phyloP scores from a whole-genome alignment of 2,113 vertebrate species.

The Lepisosteus osseus region DNA sequence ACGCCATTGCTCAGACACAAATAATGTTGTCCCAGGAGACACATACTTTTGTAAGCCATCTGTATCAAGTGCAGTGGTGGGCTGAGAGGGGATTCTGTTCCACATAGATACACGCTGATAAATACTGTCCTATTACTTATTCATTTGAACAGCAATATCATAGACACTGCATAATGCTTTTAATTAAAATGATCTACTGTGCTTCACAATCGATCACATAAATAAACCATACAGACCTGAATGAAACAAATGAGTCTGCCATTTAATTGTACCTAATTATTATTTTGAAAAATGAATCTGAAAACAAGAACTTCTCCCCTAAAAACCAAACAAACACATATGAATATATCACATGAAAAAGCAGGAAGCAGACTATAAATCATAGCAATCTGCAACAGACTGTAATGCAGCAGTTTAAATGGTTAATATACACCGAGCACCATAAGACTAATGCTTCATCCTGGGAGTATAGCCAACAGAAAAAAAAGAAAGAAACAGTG shows the following conservation, averaged over 20 bases:
- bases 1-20: conserved; percentile 32
- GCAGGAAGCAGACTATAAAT: conserved; percentile 58
- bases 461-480: too few species aligned
- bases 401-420: conserved; percentile 16
- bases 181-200: conserved; percentile 57
- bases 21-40: conserved; percentile 38
- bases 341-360: conserved; percentile 52
- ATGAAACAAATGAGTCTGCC: conserved; percentile 75
- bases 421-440: conserved; percentile 51
- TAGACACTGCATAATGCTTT: conserved; percentile 20
- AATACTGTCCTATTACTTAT: background rate
- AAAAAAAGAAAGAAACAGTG: conserved; percentile 38
- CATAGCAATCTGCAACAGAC: conserved; percentile 34
- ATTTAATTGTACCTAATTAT: conserved; percentile 80
- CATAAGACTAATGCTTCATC: conserved; percentile 27
- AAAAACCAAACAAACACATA: conserved; percentile 61
- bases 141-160: background rate
- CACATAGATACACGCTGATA: too few species aligned
- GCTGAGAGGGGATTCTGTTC: too few species aligned
- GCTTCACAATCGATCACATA: conserved; percentile 52
- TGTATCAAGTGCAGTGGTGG: too few species aligned
- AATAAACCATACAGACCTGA: conserved; percentile 63
- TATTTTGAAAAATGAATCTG: conserved; percentile 83
- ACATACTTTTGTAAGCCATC: conserved; percentile 15
- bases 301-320: conserved; percentile 46